Evolutionary conservation across 2,888 invertebrate species (phyloP), one percentile per base, ranked within the genome.

Genomic region (Eupithecia insigniata): DNA sequence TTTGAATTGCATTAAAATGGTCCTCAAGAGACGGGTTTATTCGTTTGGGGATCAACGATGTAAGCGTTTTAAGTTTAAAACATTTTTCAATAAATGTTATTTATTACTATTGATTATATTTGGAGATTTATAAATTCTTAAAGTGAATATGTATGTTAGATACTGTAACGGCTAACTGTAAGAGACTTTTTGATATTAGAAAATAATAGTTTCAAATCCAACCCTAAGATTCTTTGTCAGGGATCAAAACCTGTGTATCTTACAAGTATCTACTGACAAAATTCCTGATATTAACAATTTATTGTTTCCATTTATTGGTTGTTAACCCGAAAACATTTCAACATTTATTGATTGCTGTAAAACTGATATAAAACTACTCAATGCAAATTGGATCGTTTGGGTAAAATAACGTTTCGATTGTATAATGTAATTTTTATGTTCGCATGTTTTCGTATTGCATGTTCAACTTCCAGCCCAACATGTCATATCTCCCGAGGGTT

Each of bases 391-490:
- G 55, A 55, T 55, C 55, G 55, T 55, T 2, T 26, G 55, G 26
- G 26, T 14, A 55, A 22, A 55, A 55, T 55, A 55, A 30, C 60
- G 60, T 30, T 18, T 28, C 30, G 60, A 8, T 60, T 60, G 18
- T 60, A 60, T 30, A 30, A 60, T 30, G 28, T 60, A 8, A 30
- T 60, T 60, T 16, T 70, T 34, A 46, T 68, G 73, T 73, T 71
- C 32, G 67, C 69, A 68, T 69, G 68, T 70, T 71, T 76, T 36
- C 34, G 32, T 39, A 67, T 70, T 67, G 71, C 62, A 73, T 71
- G 68, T 70, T 70, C 64, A 34, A 43, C 10, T 36, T 43, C 43
- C 46, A 70, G 55, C 36, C 66, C 46, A 72, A 69, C 71, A 76
- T 70, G 61, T 70, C 67, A 75, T 65, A 67, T 70, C 14, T 60